Conservation (phyloP, 2,888 invertebrate species). For the Oscheius myriophilus region DNA sequence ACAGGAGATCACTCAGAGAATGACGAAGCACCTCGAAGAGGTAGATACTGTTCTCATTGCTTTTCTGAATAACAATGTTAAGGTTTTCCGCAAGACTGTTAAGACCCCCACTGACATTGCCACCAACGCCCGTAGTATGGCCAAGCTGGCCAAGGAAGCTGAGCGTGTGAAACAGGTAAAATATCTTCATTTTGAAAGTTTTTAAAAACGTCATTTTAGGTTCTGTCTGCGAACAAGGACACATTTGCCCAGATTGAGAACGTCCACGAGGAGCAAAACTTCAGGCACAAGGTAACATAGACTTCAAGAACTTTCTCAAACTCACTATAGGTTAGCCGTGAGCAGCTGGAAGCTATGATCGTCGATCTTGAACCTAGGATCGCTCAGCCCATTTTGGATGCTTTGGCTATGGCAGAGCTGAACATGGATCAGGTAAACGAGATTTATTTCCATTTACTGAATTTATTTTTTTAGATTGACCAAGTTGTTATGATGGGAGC, state of each 20-base stretch:
- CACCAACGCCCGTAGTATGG: conserved; percentile 85
- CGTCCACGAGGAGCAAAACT: conserved; percentile 91
- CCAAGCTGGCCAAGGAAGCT: conserved; percentile 94
- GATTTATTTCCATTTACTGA: background rate
- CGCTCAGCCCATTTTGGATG: conserved; percentile 83
- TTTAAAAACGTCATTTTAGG: conserved; percentile 69
- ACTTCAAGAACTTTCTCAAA: background rate
- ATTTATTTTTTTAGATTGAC: conserved; percentile 60
- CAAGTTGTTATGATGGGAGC: conserved; percentile 89
- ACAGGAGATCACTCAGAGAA: conserved; percentile 87
- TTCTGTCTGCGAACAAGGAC: conserved; percentile 92
- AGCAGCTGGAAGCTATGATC: conserved; percentile 85
- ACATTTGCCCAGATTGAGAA: conserved; percentile 93
- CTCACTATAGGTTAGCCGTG: conserved; percentile 78
- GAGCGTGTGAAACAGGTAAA: conserved; percentile 90
- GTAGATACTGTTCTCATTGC: conserved; percentile 71
- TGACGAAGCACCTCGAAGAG: conserved; percentile 72
- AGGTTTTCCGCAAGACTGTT: conserved; percentile 50
- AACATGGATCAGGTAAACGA: conserved; percentile 60
- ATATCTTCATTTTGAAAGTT: background rate
- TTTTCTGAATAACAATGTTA: conserved; percentile 6
- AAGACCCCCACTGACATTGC: conserved; percentile 52
- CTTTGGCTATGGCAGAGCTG: conserved; percentile 82
- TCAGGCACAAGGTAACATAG: conserved; percentile 73
- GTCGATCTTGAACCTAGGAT: conserved; percentile 84